Percentiles rank a stretch among this genome's conserved stretches.
These are phyloP conservation scores for Turritopsis rubra DNA, from an alignment of 30 jellyfish, hydroid and myxozoan species.

Conservation along the genomic window DNA sequence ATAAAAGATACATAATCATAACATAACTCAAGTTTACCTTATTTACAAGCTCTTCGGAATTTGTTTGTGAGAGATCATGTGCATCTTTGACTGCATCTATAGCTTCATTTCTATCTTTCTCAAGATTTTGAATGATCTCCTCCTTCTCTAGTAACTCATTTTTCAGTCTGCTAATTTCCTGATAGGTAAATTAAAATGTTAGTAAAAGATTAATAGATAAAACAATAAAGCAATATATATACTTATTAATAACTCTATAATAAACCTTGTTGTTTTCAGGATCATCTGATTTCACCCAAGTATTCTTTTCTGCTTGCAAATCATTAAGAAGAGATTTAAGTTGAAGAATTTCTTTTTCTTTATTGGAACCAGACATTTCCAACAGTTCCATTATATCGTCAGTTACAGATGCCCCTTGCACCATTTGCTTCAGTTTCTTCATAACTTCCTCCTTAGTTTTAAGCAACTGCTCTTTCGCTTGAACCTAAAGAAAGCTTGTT, in stretches of 20 bases:
- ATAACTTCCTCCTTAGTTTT: conserved; percentile 41
- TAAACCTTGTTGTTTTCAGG: too few relatives aligned
- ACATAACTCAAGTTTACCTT: too few relatives aligned
- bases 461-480: conserved; percentile 34
- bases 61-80: not conserved
- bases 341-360: not conserved
- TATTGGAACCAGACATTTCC: not conserved
- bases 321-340: too few relatives aligned
- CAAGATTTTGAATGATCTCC: not conserved
- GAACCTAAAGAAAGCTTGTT: conserved; percentile 20
- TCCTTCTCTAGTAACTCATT: not conserved
- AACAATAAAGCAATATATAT: too few relatives aligned
- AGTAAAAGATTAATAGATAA: too few relatives aligned
- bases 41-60: too few relatives aligned
- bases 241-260: too few relatives aligned
- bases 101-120: not conserved
- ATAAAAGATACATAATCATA: too few relatives aligned
- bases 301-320: too few relatives aligned
- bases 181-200: too few relatives aligned
- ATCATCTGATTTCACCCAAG: too few relatives aligned
- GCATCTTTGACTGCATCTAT: not conserved
- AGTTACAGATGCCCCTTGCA: conserved; percentile 24
- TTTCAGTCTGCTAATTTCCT: not conserved
- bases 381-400: conserved; percentile 18
- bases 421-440: not conserved